Conservation (phyloP, 2,113 vertebrate genomes). For the Pica pica region DNA sequence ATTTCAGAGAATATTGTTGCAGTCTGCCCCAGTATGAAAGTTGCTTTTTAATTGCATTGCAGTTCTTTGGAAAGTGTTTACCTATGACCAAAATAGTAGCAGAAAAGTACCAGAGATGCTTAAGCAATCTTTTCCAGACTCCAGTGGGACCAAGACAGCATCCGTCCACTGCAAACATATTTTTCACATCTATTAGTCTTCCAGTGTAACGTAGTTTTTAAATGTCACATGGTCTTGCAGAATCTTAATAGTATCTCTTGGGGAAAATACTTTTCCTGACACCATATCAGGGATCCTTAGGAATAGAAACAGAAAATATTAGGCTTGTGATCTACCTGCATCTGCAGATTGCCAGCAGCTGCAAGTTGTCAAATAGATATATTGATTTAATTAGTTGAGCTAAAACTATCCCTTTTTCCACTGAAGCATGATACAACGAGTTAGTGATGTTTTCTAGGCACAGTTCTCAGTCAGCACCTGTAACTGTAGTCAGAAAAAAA, state of each 20-base stretch:
- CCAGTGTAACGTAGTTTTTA: constrained; percentile 40
- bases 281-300: constrained; percentile 48
- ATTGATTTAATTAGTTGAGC: constrained; percentile 73
- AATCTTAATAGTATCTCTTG: constrained; percentile 68
- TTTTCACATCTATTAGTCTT: constrained; percentile 58
- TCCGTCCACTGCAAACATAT: constrained; percentile 50
- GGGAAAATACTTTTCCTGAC: constrained; percentile 59
- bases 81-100: constrained; percentile 64
- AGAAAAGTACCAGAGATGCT: constrained; percentile 54
- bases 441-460: neutral
- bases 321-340: constrained; percentile 45
- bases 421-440: neutral
- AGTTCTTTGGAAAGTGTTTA: constrained; percentile 49
- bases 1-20: constrained; percentile 24
- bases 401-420: constrained; percentile 37
- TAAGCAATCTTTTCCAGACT: constrained; percentile 48
- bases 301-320: constrained; percentile 41
- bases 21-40: constrained; percentile 20
- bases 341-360: constrained; percentile 32
- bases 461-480: neutral
- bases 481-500: constrained; percentile 8
- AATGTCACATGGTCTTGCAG: constrained; percentile 51
- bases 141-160: constrained; percentile 48
- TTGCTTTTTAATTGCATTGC: constrained; percentile 64
- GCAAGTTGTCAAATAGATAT: constrained; percentile 64